Percentiles rank a stretch among this genome's conserved stretches.
Conservation (phyloP, 1,140 invertebrate genomes). For the Limonius californicus region DNA sequence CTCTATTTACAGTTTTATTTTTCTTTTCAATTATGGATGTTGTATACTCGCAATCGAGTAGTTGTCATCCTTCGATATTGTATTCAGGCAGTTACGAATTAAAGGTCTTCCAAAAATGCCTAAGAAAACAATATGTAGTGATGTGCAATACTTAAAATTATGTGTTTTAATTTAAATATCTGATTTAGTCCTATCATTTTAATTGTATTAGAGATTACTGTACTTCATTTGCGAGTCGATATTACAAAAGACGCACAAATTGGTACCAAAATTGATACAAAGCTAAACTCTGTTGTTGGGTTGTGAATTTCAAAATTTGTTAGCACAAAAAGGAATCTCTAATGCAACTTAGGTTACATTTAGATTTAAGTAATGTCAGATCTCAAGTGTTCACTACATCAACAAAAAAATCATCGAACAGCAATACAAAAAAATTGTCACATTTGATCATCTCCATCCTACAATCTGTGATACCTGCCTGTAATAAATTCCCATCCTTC, state of each 20-base stretch:
- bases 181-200: slow-evolving; percentile 3
- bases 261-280: background rate
- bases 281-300: background rate
- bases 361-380: slow-evolving; percentile 8
- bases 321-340: slow-evolving; percentile 5
- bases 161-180: slow-evolving; percentile 6
- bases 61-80: slow-evolving; percentile 28
- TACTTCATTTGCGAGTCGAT: background rate
- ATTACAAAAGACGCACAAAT: background rate
- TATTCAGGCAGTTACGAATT: slow-evolving; percentile 17
- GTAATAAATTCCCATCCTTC: background rate
- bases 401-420: slow-evolving; percentile 5
- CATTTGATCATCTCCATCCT: slow-evolving; percentile 6
- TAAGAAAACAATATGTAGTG: slow-evolving; percentile 31
- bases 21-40: slow-evolving; percentile 12
- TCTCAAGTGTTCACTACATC: slow-evolving; percentile 14
- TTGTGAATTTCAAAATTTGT: background rate
- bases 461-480: slow-evolving; percentile 8
- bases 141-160: slow-evolving; percentile 37
- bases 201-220: slow-evolving; percentile 2
- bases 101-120: slow-evolving; percentile 27
- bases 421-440: slow-evolving; percentile 8
- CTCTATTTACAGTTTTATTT: too few species aligned
- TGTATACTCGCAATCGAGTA: slow-evolving; percentile 22
- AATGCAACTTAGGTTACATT: slow-evolving; percentile 1